Base-by-base conservation (phyloP, 2,888 invertebrate genomes). In the Eumacrocentrus americanus region DNA sequence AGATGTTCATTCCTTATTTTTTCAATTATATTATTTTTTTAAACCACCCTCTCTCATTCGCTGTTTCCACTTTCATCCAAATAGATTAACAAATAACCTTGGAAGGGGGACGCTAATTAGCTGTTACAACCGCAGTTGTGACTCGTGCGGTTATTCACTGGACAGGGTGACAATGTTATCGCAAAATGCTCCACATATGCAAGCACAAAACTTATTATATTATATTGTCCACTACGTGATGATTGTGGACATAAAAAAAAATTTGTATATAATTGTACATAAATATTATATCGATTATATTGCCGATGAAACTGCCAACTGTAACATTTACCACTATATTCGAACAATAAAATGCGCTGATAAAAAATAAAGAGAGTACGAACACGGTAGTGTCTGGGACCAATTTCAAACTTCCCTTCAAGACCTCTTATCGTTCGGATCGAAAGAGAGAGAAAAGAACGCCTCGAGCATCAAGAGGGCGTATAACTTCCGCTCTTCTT, bases 181-280 rank as follows among this genome's bases (percentile, higher is more conserved):
- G 25, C 47, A 48, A 48, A 48, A 46, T 37, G 47, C 40, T 51
- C 46, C 25, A 47, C 18, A 46, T 38, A 52, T n/a, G 52, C 52
- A 40, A 16, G 16, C 40, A 52, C 16, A 12, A 12, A 38, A 9
- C 9, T 29, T 29, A 29, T 9, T 38, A 22, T 44, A 20, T 16
- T 51, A 29, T 51, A 51, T 18, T 51, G 29, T 37, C 20, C 22
- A 51, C n/a, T n/a, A 40, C 38, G 16, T 6, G n/a, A 51, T 35
- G 16, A n/a, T n/a, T n/a, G 40, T 18, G 25, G 38, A 53, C 40
- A 55, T 47, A 48, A 52, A 51, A 47, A 38, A 42, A 16, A n/a
- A n/a, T 35, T 63, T 78, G 78, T 79, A 78, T 64, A 79, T 78
- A 78, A 47, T 63, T 78, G 77, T 79, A 77, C 60, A 77, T 78